A percentile compares a stretch with the other conserved stretches of the same genome.
Conservation (phyloP, 2,113 vertebrate species). For the Mesembrinibis cayennensis region DNA sequence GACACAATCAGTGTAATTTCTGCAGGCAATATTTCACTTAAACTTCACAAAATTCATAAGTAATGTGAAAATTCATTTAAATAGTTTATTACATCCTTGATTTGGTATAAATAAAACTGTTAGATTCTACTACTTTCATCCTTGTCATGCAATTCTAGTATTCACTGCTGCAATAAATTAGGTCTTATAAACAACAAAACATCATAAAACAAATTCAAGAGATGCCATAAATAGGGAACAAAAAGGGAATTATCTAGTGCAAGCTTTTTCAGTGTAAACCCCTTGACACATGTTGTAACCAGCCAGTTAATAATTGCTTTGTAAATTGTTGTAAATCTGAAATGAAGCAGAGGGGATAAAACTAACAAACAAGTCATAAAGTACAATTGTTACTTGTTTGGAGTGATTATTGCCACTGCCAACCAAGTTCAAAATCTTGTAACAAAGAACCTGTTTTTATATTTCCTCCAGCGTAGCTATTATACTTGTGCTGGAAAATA, state of each 20-base stretch:
- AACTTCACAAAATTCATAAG: not conserved
- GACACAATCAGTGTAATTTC: not conserved
- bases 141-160: not conserved
- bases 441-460: not conserved
- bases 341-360: constrained; percentile 39
- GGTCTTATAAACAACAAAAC: not conserved
- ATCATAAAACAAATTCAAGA: constrained; percentile 38
- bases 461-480: not conserved
- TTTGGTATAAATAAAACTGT: not conserved
- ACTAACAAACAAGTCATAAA: constrained; percentile 35
- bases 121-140: not conserved
- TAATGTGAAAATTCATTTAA: constrained; percentile 9
- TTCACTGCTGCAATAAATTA: constrained; percentile 41
- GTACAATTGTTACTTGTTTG: not conserved
- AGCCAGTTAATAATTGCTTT: constrained; percentile 52
- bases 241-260: not conserved
- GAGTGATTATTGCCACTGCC: not conserved
- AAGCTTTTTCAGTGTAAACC: not conserved
- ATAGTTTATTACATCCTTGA: not conserved
- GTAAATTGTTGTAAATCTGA: constrained; percentile 41
- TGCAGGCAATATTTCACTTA: not conserved
- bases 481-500: not conserved
- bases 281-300: not conserved
- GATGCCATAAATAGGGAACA: not conserved
- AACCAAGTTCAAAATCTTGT: not conserved